Evolutionary conservation across 2,888 invertebrate species (phyloP), one percentile per base, ranked within the genome.

Genomic region (Scaptomyza caliginosa): DNA sequence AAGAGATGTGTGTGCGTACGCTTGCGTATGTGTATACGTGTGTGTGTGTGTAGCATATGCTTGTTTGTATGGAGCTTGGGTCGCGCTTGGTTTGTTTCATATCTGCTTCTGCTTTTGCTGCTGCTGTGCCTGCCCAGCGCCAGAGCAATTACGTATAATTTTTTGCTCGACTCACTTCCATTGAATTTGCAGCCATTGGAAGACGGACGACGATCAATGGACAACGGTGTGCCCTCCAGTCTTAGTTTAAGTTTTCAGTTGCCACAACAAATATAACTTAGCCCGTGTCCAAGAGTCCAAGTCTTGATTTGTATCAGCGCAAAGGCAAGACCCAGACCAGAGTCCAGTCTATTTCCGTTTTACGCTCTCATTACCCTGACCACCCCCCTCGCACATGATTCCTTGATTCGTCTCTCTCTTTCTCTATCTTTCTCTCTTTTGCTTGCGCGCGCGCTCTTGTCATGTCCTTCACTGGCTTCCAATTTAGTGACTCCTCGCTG

Each of bases 131-230:
- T 64, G 79, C 75, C 76, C 79, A 76, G 79, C 79, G 71, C 51
- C 82, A 79, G 67, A 70, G 77, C 81, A 77, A 84, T 77, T 80
- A 84, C 82, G 75, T 81, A 74, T 71, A 71, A 77, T 81, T 80
- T 84, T 63, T 57, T 63, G 68, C 56, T 73, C 54, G 55, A 49
- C 49, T 59, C 70, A 67, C 54, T 75, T 75, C 64, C 76, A 71
- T 71, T 72, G 74, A 74, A 74, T 67, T 74, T 32, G 50, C 56
- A 38, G 34, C 32, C 32, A 34, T 34, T 34, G 32, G 7, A 7
- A 2, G 32, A 34, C 46, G 58, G 62, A 58, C 60, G 39, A n/a
- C n/a, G n/a, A n/a, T n/a, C n/a, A n/a, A n/a, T n/a, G n/a, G n/a
- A n/a, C n/a, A n/a, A n/a, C n/a, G n/a, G n/a, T n/a, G 36, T 39